phyloP scores from a whole-genome alignment of 2,797 vertebrate species.

The Glyptemys insculpta region DNA sequence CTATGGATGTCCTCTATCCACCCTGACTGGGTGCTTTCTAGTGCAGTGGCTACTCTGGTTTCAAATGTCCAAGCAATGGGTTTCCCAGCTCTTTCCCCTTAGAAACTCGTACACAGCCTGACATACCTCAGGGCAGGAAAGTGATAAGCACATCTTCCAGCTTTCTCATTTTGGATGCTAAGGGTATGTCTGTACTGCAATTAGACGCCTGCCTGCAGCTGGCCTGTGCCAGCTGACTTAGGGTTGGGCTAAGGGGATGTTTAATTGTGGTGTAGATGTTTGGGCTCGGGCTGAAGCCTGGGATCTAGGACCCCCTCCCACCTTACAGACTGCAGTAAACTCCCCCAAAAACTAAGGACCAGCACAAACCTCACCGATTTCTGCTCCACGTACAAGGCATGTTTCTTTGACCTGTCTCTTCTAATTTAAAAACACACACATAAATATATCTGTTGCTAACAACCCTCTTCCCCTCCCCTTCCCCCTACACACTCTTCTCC shows the following conservation, averaged over 20 bases:
- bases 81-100: slow-evolving; percentile 38
- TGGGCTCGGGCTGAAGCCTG: not conserved
- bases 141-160: not conserved
- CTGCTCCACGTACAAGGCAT: not conserved
- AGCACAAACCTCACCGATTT: not conserved
- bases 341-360: too few relatives aligned
- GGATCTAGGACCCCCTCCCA: not conserved
- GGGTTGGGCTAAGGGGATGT: not conserved
- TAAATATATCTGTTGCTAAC: not conserved
- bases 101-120: not conserved
- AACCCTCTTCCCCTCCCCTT: fast-evolving
- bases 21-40: not conserved
- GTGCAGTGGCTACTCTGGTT: not conserved
- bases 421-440: not conserved
- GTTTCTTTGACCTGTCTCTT: not conserved
- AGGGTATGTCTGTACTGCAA: not conserved
- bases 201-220: not conserved
- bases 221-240: not conserved
- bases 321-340: not conserved
- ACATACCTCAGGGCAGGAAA: slow-evolving; percentile 27
- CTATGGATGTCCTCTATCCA: not conserved
- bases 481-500: not conserved
- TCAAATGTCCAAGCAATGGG: not conserved
- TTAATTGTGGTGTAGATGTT: not conserved
- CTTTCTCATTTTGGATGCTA: not conserved